Evolutionary conservation across 2,888 invertebrate species (phyloP).

Genomic region (Pammene aurita): DNA sequence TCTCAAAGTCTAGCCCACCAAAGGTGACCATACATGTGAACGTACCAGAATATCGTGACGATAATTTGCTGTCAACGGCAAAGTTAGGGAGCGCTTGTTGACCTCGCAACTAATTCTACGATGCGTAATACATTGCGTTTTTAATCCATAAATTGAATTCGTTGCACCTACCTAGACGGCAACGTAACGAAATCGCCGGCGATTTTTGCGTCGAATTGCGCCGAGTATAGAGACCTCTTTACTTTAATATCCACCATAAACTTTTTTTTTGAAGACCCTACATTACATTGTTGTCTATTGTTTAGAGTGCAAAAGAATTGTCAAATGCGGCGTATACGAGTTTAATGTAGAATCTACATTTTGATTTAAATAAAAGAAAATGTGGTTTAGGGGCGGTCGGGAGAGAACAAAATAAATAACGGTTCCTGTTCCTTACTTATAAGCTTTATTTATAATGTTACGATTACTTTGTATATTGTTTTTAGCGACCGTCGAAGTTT

Average conservation of each 20-base stretch:
- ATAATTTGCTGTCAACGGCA: no score
- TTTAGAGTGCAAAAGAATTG: slow-evolving; percentile 22
- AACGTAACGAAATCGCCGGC: no score
- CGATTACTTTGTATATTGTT: slow-evolving; percentile 61
- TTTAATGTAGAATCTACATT: slow-evolving; percentile 30
- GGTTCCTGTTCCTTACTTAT: slow-evolving; percentile 27
- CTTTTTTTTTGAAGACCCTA: not conserved
- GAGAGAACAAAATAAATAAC: slow-evolving; percentile 44
- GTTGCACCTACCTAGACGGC: no score
- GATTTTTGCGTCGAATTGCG: no score
- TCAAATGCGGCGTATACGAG: slow-evolving; percentile 29
- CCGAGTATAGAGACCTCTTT: no score
- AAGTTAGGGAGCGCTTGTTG: no score
- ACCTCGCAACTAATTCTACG: no score
- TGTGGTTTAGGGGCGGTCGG: slow-evolving; percentile 49
- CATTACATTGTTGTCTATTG: not conserved
- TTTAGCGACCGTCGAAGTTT: slow-evolving; percentile 60
- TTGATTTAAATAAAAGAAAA: slow-evolving; percentile 39
- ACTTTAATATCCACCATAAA: not conserved
- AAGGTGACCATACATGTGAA: no score
- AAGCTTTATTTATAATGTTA: slow-evolving; percentile 58
- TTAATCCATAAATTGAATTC: no score
- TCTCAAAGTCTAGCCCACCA: no score
- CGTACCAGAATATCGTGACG: no score
- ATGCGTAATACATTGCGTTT: no score